Evolutionary conservation across 2,797 vertebrate genomes (phyloP).

Genomic region (Eulemur albifrons): DNA sequence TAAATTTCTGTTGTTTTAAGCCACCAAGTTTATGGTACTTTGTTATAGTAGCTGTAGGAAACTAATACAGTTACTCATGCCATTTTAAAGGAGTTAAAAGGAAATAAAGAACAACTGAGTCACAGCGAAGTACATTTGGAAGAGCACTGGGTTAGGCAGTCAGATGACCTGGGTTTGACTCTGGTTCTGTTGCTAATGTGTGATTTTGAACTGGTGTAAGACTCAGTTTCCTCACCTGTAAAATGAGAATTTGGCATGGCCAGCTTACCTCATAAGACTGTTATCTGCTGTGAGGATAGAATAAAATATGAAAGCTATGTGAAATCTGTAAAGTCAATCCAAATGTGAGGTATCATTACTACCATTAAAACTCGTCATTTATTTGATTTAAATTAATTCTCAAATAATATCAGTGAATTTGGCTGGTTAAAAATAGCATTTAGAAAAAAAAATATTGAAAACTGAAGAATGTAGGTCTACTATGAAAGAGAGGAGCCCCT

Average conservation of each 20-base stretch:
- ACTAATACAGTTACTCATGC: neutral
- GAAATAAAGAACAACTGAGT: neutral
- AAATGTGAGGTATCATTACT: neutral
- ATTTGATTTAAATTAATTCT: neutral
- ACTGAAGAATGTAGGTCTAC: neutral
- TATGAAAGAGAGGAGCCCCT: neutral
- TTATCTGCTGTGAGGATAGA: neutral
- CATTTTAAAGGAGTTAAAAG: neutral
- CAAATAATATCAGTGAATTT: neutral
- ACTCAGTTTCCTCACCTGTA: neutral
- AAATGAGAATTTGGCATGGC: neutral
- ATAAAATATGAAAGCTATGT: neutral
- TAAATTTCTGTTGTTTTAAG: neutral
- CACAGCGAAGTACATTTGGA: neutral
- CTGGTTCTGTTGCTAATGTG: neutral
- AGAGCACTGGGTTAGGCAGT: neutral
- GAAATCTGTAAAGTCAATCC: conserved; percentile 7
- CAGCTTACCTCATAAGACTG: neutral
- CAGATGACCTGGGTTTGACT: neutral
- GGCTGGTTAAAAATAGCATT: conserved; percentile 32
- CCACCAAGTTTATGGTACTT: neutral
- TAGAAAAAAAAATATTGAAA: neutral
- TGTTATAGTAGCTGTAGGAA: neutral
- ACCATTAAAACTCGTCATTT: neutral
- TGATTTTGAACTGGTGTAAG: neutral